A percentile compares a stretch with the other conserved stretches of the same genome.
phyloP scores from a whole-genome alignment of 1,140 invertebrate species.

The Megalopta genalis region DNA sequence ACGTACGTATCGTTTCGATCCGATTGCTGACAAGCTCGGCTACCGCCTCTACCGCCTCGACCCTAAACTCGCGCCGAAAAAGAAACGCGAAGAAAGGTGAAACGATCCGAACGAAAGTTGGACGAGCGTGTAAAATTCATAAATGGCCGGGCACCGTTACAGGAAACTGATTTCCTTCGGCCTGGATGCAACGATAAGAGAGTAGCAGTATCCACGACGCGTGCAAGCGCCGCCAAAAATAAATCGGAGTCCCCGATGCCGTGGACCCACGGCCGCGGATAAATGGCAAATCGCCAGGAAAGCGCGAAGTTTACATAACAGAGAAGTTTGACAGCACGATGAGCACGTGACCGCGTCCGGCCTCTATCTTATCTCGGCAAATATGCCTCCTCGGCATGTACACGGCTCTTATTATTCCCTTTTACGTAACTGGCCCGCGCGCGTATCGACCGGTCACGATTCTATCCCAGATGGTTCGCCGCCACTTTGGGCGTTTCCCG shows the following conservation, averaged over 20 bases:
- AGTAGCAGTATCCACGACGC: constrained; percentile 32
- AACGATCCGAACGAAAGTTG: too few species aligned
- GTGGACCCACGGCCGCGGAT: constrained; percentile 54
- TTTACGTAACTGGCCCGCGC: constrained; percentile 68
- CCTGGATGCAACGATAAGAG: constrained; percentile 28
- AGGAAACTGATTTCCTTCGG: constrained; percentile 16
- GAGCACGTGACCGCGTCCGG: constrained; percentile 73
- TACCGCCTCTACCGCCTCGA: background rate
- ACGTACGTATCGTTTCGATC: too few species aligned
- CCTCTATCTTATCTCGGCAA: constrained; percentile 75
- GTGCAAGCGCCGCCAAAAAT: constrained; percentile 66
- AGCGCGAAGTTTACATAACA: constrained; percentile 78
- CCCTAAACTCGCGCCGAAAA: too few species aligned
- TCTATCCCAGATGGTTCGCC: constrained; percentile 25
- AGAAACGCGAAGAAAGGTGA: too few species aligned
- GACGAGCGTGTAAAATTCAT: background rate
- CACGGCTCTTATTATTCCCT: constrained; percentile 64
- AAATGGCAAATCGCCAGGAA: constrained; percentile 72
- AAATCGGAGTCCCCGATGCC: constrained; percentile 60
- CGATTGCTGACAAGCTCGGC: too few species aligned
- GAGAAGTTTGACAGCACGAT: constrained; percentile 76
- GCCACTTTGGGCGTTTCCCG: constrained; percentile 56
- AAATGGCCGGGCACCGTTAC: background rate
- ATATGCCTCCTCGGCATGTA: constrained; percentile 65
- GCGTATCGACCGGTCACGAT: constrained; percentile 56